These are phyloP conservation scores for Nesometra sesokonis DNA, from an alignment of 35 echinoderm and acorn worm genomes.

Conservation along the genomic window DNA sequence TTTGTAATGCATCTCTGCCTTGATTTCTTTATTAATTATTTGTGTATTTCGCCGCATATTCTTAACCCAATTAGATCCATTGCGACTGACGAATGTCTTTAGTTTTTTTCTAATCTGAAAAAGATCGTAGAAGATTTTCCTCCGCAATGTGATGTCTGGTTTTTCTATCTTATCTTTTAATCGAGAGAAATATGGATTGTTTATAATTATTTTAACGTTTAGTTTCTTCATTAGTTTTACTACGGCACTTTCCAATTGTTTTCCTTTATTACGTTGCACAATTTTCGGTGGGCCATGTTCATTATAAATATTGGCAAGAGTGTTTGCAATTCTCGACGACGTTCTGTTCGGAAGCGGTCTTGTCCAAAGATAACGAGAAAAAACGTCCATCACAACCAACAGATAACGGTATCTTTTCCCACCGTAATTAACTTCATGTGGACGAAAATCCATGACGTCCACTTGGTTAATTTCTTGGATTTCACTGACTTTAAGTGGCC, in stretches of 20 bases:
- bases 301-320: slow-evolving; percentile 6
- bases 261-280: slow-evolving; percentile 5
- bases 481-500: slow-evolving; percentile 14
- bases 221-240: slow-evolving; percentile 10
- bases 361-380: slow-evolving; percentile 13
- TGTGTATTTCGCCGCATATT: too few species aligned
- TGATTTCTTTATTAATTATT: too few species aligned
- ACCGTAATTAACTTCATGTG: neutral
- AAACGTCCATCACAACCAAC: slow-evolving; percentile 2
- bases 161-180: neutral
- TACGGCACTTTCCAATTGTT: slow-evolving; percentile 16
- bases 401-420: neutral
- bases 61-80: too few species aligned
- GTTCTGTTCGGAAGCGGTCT: slow-evolving; percentile 20
- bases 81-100: neutral
- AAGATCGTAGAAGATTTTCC: neutral
- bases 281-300: slow-evolving; percentile 21
- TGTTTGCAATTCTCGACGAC: neutral
- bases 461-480: slow-evolving; percentile 20
- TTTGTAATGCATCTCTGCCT: neutral
- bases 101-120: neutral
- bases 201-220: slow-evolving; percentile 2
- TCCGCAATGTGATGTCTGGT: neutral
- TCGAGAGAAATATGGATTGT: neutral
- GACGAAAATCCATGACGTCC: slow-evolving; percentile 2